phyloP scores from a whole-genome alignment of 2,797 vertebrate species.

The Parotocinclus haroldoi region DNA sequence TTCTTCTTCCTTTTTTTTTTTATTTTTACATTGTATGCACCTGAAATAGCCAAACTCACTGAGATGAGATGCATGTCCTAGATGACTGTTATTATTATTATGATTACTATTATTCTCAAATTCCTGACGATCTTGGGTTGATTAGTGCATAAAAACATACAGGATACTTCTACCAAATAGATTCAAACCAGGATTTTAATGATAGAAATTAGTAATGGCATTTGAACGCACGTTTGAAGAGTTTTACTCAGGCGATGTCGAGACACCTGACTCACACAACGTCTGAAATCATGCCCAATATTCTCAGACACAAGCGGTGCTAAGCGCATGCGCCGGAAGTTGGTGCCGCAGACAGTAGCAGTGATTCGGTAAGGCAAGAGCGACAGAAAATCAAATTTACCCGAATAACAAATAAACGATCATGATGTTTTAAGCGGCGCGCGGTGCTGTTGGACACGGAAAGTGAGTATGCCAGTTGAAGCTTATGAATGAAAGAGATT shows the following conservation, averaged over 20 bases:
- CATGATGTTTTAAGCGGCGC: conserved; percentile 70
- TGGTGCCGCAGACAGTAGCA: conserved; percentile 81
- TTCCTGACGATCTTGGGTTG: too few relatives aligned
- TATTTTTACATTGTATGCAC: too few relatives aligned
- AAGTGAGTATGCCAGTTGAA: conserved; percentile 69
- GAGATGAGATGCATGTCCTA: too few relatives aligned
- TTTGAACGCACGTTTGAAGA: not conserved
- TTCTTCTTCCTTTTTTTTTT: too few relatives aligned
- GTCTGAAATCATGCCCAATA: conserved; percentile 41
- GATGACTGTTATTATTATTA: too few relatives aligned
- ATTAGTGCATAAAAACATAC: too few relatives aligned
- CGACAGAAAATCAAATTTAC: conserved; percentile 62
- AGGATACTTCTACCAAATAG: too few relatives aligned
- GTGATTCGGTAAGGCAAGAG: conserved; percentile 75
- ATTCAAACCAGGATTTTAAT: not conserved
- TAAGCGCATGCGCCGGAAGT: conserved; percentile 75
- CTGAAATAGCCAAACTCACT: too few relatives aligned
- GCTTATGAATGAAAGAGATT: not conserved
- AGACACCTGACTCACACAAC: conserved; percentile 29
- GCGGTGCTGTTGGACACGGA: conserved; percentile 67
- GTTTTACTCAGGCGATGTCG: conserved; percentile 35
- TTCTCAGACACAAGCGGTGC: conserved; percentile 47
- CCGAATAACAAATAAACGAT: conserved; percentile 64
- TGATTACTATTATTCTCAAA: too few relatives aligned
- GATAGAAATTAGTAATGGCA: not conserved